Percentiles rank a stretch among this genome's conserved stretches.
phyloP scores from a whole-genome alignment of 2,888 invertebrate species.

The Tribolium freemani region DNA sequence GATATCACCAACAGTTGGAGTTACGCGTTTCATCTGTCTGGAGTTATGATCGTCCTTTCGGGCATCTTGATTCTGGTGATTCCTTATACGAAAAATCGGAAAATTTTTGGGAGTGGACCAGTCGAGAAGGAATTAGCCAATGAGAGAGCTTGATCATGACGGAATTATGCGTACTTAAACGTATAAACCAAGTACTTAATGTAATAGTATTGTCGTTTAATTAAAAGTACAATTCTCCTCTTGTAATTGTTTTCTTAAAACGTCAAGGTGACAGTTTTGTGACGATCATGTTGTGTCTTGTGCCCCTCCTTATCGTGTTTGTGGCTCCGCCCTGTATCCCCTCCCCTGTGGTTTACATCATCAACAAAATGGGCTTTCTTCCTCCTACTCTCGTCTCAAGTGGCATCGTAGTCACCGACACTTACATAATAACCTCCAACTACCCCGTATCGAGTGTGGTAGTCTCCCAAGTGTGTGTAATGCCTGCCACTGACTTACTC shows the following conservation, averaged over 20 bases:
- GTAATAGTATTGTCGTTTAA: conserved; percentile 1
- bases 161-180: not conserved
- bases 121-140: conserved; percentile 69
- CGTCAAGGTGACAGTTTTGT: conserved; percentile 2
- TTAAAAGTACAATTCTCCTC: not conserved
- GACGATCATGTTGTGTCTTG: not conserved
- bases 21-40: conserved; percentile 84
- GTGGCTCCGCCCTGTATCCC: not conserved
- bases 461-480: not conserved
- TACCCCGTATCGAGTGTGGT: not conserved
- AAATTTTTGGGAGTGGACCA: conserved; percentile 72
- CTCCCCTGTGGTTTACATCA: conserved; percentile 14
- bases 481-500: not conserved
- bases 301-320: not conserved
- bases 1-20: conserved; percentile 82
- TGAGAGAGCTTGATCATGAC: conserved; percentile 34
- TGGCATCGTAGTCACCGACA: not conserved
- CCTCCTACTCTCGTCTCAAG: not conserved
- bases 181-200: not conserved
- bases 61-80: conserved; percentile 79
- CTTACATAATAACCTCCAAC: not conserved
- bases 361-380: not conserved
- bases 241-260: not conserved
- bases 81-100: conserved; percentile 77
- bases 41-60: conserved; percentile 84